Evolutionary conservation across 2,113 vertebrate species (phyloP).

Genomic region (Alethe diademata): DNA sequence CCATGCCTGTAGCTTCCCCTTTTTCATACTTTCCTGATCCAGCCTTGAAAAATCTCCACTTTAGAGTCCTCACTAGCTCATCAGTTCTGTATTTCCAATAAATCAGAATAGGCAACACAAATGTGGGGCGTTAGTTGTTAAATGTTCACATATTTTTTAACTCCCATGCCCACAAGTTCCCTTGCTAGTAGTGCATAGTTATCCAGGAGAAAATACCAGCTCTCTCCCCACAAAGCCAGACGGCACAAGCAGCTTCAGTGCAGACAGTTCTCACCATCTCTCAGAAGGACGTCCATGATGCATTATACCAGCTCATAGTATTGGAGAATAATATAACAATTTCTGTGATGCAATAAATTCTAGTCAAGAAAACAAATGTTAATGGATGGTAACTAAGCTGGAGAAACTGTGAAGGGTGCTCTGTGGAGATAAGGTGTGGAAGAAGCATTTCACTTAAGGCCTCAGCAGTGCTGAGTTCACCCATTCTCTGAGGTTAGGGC

Average conservation of each 20-base stretch:
- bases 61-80: not conserved
- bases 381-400: not conserved
- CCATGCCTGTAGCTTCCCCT: not conserved
- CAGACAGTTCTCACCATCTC: not conserved
- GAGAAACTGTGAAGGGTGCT: not conserved
- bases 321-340: not conserved
- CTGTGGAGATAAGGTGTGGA: not conserved
- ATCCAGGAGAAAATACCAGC: not conserved
- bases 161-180: not conserved
- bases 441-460: not conserved
- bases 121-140: not conserved
- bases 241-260: accelerated
- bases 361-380: not conserved
- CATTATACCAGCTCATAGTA: not conserved
- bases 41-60: not conserved
- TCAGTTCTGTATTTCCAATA: not conserved
- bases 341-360: not conserved
- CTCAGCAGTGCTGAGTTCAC: not conserved
- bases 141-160: not conserved
- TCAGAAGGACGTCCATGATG: not conserved
- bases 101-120: not conserved
- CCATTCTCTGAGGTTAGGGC: not conserved
- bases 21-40: not conserved
- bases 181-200: not conserved
- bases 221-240: not conserved